Percentiles rank a stretch among this genome's conserved stretches.
Evolutionary conservation across 2,797 vertebrate genomes (phyloP).

Genomic region (Potorous gilbertii): DNA sequence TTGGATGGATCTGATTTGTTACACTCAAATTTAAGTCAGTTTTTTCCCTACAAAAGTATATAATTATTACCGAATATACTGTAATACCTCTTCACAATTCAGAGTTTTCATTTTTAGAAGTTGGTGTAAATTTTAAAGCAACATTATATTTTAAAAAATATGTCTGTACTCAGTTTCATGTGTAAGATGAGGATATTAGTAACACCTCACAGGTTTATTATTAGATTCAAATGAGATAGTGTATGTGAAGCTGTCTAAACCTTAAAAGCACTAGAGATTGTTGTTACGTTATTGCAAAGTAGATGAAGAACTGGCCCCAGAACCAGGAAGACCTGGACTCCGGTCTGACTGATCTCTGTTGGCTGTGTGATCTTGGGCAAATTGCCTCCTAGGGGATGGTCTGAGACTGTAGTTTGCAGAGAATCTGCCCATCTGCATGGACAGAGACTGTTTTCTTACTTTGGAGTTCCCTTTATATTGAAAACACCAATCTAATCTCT

Average conservation of each 20-base stretch:
- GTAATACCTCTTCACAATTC: background rate
- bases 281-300: background rate
- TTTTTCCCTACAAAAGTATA: background rate
- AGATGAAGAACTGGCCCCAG: background rate
- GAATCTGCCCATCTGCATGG: background rate
- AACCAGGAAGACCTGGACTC: background rate
- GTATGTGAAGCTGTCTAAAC: background rate
- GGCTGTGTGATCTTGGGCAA: background rate
- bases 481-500: background rate
- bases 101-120: constrained; percentile 38
- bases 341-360: background rate
- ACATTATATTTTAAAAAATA: background rate
- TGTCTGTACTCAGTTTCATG: background rate
- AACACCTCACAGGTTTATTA: background rate
- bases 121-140: background rate
- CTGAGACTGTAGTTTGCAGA: background rate
- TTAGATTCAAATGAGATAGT: background rate
- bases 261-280: background rate
- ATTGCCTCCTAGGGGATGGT: background rate
- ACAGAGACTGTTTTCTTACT: background rate
- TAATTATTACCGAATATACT: background rate
- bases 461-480: background rate
- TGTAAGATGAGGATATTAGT: background rate
- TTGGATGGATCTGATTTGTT: constrained; percentile 4
- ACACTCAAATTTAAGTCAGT: background rate